Evolutionary conservation across 1,140 invertebrate species (phyloP), one percentile per base, ranked within the genome.

Genomic region (Manduca sexta): DNA sequence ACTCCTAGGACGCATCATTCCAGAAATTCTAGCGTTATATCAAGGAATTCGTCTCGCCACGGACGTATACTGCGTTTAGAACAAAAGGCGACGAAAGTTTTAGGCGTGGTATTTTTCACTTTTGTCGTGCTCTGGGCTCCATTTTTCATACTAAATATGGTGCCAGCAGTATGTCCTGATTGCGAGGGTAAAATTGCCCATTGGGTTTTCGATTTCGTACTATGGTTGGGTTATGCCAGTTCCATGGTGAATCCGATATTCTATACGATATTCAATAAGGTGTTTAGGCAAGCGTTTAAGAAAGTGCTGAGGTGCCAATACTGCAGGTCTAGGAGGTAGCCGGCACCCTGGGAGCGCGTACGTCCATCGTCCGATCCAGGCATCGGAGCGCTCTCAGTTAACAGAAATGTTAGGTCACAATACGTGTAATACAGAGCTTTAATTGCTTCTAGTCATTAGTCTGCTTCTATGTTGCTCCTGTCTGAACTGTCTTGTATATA

Each of bases 201-300:
- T 48, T 93, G 91, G 86, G 92, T 97, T 18, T 93, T 97, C 64
- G 92, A 95, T 69, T 90, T 95, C 37, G 93, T 94, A 14, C 93
- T 94, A 11, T 98, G 96, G 96, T 85, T 98, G 26, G 96, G 96
- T 31, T 98, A 97, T 78, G 92, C 94, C 21, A 96, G 94, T 64
- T 96, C 94, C 2, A 95, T 96, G 91, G 94, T 97, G 8, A 98
- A 98, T 86, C 95, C 95, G 0, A 94, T 97, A 55, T 96, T 97
- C 82, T 97, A 97, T 76, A 97, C 96, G 1, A 95, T 97, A 51
- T 97, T 98, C 84, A 98, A 98, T 84, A 95, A 95, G 74, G 93
- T 96, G 30, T 97, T 97, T 79, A 86, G 95, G 31, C 92, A 96
- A 69, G 94, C 95, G 0, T 98, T 98, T 79, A 93, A 95, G 62